Percentiles rank a stretch among this genome's conserved stretches.
Conservation (phyloP, 2,888 invertebrate genomes). For the Drosophila bunnanda region DNA sequence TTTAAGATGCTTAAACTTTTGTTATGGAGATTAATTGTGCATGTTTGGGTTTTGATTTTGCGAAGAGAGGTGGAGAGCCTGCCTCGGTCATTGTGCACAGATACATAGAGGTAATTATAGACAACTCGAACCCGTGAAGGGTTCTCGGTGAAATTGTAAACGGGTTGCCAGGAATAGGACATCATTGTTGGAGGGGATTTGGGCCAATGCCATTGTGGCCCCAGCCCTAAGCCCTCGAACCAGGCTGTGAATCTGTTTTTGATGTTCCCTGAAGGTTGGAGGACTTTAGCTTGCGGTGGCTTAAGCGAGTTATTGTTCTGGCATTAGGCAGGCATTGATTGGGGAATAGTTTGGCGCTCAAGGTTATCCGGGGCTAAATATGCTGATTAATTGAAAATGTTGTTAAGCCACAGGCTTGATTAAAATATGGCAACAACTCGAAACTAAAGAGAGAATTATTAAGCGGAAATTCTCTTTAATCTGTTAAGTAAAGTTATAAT, state of each 20-base stretch:
- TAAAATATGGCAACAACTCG: background rate
- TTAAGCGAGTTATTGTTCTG: slow-evolving; percentile 19
- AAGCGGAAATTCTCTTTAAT: background rate
- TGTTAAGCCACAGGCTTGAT: background rate
- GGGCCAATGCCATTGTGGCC: slow-evolving; percentile 28
- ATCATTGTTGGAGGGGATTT: slow-evolving; percentile 33
- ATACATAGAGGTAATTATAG: slow-evolving; percentile 68
- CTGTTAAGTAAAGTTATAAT: background rate
- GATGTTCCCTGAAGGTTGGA: slow-evolving; percentile 29
- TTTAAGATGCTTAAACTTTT: slow-evolving; percentile 76
- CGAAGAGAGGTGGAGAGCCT: background rate
- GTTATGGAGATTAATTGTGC: slow-evolving; percentile 70
- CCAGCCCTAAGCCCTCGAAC: slow-evolving; percentile 26
- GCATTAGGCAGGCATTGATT: slow-evolving; percentile 25
- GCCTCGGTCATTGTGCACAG: slow-evolving; percentile 30
- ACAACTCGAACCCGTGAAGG: slow-evolving; percentile 36
- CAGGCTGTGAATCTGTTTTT: slow-evolving; percentile 36
- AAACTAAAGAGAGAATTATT: background rate
- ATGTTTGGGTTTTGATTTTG: slow-evolving; percentile 49
- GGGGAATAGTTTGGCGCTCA: slow-evolving; percentile 5
- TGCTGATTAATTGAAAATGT: slow-evolving; percentile 14
- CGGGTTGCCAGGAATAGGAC: slow-evolving; percentile 15
- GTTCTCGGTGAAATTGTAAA: slow-evolving; percentile 28
- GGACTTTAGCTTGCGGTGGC: slow-evolving; percentile 34
- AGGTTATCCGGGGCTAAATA: background rate